Percentiles rank a stretch among this genome's conserved stretches.
Conservation (phyloP, 1,140 invertebrate species). For the Meloidogyne floridensis region DNA sequence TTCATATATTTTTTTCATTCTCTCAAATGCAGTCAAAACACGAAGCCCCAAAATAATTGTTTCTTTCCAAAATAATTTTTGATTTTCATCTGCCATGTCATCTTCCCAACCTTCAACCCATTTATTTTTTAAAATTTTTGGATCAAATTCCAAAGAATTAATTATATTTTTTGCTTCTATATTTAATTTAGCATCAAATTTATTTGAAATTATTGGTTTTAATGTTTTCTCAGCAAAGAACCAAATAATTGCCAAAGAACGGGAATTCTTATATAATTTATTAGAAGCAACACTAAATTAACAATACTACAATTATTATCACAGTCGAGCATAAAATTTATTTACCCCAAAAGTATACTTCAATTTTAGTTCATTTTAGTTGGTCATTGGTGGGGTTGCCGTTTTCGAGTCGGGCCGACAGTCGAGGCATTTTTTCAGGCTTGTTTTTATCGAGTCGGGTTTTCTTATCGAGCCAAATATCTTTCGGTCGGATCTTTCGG, state of each 20-base stretch:
- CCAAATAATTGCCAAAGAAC: not conserved
- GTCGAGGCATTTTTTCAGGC: too few relatives aligned
- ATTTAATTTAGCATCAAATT: not conserved
- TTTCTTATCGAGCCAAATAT: too few relatives aligned
- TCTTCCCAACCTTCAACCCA: not conserved
- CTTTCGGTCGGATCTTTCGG: too few relatives aligned
- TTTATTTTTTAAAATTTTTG: not conserved
- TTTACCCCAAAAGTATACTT: too few relatives aligned
- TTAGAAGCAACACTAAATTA: too few relatives aligned
- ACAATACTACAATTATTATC: too few relatives aligned
- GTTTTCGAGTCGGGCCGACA: too few relatives aligned
- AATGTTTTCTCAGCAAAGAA: not conserved
- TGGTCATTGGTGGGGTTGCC: too few relatives aligned
- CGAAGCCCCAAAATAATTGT: not conserved
- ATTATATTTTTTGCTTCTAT: not conserved
- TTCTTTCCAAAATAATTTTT: not conserved
- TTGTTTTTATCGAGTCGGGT: too few relatives aligned
- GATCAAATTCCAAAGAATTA: not conserved
- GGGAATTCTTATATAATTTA: not conserved
- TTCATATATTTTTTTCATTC: not conserved
- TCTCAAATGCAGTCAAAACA: constrained; percentile 1
- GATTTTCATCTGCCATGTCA: not conserved
- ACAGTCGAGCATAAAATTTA: too few relatives aligned
- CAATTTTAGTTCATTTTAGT: too few relatives aligned
- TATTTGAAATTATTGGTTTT: not conserved